These are phyloP conservation scores for Leptinotarsa haldemani DNA, from an alignment of 2,888 invertebrate species.

Conservation along the genomic window DNA sequence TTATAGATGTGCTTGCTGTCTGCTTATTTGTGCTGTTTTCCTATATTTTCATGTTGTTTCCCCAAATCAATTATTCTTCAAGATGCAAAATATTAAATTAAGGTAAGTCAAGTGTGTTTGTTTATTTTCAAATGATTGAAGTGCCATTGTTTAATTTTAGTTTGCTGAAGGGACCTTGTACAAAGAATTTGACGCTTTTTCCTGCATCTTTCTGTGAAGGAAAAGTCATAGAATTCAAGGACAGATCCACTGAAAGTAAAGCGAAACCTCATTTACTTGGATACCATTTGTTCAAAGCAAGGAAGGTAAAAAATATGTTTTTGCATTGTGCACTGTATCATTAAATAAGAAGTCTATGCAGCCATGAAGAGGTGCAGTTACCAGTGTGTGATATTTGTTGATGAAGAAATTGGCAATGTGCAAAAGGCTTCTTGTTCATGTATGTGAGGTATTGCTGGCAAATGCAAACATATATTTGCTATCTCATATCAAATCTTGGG, in stretches of 20 bases:
- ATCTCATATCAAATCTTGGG: background rate
- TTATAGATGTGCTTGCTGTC: no score
- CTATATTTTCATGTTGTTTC: no score
- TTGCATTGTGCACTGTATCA: constrained; percentile 3
- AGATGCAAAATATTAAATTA: background rate
- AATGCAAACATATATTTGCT: constrained; percentile 7
- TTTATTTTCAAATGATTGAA: no score
- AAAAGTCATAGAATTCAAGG: background rate
- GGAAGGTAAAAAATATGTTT: constrained; percentile 7
- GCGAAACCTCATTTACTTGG: constrained; percentile 1
- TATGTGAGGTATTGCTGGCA: background rate
- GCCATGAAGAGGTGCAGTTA: background rate
- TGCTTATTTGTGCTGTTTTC: no score
- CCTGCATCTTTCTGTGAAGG: background rate
- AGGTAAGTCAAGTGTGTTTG: no score
- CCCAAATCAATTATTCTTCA: no score
- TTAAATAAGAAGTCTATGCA: background rate
- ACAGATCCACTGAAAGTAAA: constrained; percentile 1
- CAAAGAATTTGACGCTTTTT: constrained; percentile 4
- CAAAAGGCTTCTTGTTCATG: background rate
- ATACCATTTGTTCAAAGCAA: constrained; percentile 3
- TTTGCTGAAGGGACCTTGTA: constrained; percentile 1
- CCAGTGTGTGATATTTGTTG: background rate
- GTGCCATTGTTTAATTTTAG: no score
- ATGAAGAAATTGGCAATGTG: background rate